Percentiles rank a stretch among this genome's conserved stretches.
Conservation (phyloP, 2,888 invertebrate species). For the Melanostoma scalare region DNA sequence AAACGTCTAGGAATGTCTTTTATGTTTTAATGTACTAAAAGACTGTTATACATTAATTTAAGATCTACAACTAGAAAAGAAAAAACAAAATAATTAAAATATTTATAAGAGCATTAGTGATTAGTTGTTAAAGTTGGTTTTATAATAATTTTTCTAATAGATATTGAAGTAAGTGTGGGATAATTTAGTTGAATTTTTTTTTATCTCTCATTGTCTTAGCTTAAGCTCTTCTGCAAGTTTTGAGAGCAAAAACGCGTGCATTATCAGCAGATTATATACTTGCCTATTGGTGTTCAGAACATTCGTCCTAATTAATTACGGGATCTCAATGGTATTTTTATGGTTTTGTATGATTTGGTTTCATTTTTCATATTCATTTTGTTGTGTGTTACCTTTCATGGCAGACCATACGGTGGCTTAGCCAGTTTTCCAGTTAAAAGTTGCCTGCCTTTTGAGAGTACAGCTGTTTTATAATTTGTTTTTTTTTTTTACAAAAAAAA, state of each 20-base stretch:
- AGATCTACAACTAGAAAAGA: constrained; percentile 51
- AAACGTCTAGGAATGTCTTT: constrained; percentile 72
- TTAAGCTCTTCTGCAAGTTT: background rate
- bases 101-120: constrained; percentile 51
- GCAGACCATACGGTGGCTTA: too few relatives aligned
- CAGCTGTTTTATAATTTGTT: background rate
- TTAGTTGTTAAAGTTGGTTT: constrained; percentile 72
- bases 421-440: background rate
- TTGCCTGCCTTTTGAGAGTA: background rate
- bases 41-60: constrained; percentile 80
- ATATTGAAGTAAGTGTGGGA: constrained; percentile 18
- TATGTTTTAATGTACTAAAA: constrained; percentile 80
- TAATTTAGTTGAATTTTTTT: constrained; percentile 63
- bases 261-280: background rate
- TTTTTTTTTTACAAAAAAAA: constrained; percentile 19
- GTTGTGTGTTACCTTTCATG: too few relatives aligned
- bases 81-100: constrained; percentile 20
- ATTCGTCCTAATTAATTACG: too few relatives aligned
- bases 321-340: too few relatives aligned
- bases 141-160: constrained; percentile 50
- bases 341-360: too few relatives aligned
- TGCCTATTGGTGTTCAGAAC: too few relatives aligned
- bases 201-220: background rate
- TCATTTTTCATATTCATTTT: too few relatives aligned
- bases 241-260: background rate